These are phyloP conservation scores for Drosophila vallismaia DNA, from an alignment of 2,888 invertebrate genomes.

Conservation along the genomic window DNA sequence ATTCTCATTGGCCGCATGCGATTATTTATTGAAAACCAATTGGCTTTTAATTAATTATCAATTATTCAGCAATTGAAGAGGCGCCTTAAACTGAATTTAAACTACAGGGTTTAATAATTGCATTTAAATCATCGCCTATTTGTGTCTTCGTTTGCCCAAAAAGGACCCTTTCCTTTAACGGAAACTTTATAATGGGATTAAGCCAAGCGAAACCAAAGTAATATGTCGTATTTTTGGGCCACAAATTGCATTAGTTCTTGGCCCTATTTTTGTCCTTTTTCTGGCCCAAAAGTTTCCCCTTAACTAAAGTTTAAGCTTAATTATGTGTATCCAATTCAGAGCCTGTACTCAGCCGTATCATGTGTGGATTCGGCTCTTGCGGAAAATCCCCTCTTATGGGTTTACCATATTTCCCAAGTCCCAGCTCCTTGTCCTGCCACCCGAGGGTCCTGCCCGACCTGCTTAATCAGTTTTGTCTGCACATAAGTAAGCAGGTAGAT, in stretches of 20 bases:
- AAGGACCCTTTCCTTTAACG: not conserved
- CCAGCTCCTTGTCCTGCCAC: not conserved
- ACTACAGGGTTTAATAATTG: not conserved
- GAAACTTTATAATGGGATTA: slow-evolving; percentile 5
- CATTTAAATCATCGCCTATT: not conserved
- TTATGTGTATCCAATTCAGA: slow-evolving; percentile 32
- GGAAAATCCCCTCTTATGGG: slow-evolving; percentile 7
- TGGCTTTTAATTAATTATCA: not conserved
- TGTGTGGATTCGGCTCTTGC: slow-evolving; percentile 7
- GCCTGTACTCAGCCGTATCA: slow-evolving; percentile 1
- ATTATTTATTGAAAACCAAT: not conserved
- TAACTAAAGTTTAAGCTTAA: slow-evolving; percentile 30
- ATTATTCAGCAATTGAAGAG: too few relatives aligned
- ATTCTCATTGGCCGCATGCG: not conserved
- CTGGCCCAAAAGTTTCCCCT: slow-evolving; percentile 19
- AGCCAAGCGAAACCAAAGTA: not conserved
- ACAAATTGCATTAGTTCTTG: slow-evolving; percentile 15
- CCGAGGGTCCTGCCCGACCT: slow-evolving; percentile 12
- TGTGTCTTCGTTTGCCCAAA: not conserved
- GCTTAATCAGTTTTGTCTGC: slow-evolving; percentile 45
- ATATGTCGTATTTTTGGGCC: not conserved
- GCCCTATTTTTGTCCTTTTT: not conserved
- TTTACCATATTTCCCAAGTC: not conserved
- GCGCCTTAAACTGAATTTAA: not conserved
- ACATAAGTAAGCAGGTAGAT: slow-evolving; percentile 44